Base-by-base conservation (phyloP, 2,888 invertebrate genomes). In the Poecilobothrus nobilitatus region DNA sequence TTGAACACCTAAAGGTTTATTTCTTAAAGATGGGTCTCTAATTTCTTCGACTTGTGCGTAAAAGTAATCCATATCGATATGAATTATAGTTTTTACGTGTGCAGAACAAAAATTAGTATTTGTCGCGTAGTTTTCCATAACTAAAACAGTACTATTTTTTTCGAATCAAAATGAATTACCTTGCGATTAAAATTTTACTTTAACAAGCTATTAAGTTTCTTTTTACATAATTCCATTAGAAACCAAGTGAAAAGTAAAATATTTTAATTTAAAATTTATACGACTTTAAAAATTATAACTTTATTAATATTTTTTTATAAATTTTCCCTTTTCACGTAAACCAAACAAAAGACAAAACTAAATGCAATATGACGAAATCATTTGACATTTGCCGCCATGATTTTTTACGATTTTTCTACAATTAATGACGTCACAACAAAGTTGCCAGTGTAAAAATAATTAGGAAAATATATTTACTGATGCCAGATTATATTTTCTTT, bases 31-130 rank as follows among this genome's bases (percentile, higher is more conserved):
- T 4, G 91, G 91, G 78, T 90, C 86, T 73, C 87, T 86, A 69
- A 90, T 79, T 85, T 90, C 91, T 82, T 93, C 92, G 73, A 93
- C 91, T 85, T 93, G 92, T 71, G 92, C 92, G 82, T 92, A 93
- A 82, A 91, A 93, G 79, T 89, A 92, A 80, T 93, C 92, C 78
- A 92, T 84, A 78, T 93, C 92, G 75, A 93, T 84, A 79, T 92
- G 92, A 76, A 93, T 86, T 74, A 93, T 90, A 71, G 87, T 87
- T 76, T 86, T 87, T 68, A 86, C 83, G 80, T 92, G 92, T 72
- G 77, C n/a, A 12, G 53, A n/a, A 18, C 53, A 53, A 53, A 53
- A 18, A 6, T 53, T 53, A 53, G 12, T 53, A n/a, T n/a, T 53
- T 53, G 53, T 18, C 15, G 53, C 15, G 15, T 53, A 53, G 15